Percentiles rank a stretch among this genome's conserved stretches.
Conservation (phyloP, 2,113 vertebrate genomes). For the Rhinichthys klamathensis region DNA sequence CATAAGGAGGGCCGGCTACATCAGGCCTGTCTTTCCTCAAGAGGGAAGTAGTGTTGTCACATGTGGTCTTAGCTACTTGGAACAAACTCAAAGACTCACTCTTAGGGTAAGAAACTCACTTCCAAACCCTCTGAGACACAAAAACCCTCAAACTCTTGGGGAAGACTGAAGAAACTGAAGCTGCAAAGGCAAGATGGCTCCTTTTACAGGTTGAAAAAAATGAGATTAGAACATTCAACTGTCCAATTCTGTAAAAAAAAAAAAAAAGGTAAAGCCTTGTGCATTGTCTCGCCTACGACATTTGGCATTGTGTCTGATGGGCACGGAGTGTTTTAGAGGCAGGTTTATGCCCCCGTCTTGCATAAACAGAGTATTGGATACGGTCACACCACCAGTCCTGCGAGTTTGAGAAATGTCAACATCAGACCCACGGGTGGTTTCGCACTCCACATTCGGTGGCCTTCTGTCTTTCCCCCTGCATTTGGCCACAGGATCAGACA, state of each 20-base stretch:
- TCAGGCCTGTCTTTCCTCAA: constrained; percentile 60
- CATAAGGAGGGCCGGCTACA: constrained; percentile 61
- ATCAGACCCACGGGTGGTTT: constrained; percentile 55
- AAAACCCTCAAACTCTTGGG: constrained; percentile 13
- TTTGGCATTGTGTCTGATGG: constrained; percentile 2
- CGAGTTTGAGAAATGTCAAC: constrained; percentile 60
- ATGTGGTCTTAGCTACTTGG: constrained; percentile 58
- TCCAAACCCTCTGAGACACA: constrained; percentile 32
- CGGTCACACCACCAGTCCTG: constrained; percentile 19
- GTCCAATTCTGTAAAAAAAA: background rate
- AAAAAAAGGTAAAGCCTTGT: background rate
- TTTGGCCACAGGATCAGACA: constrained; percentile 57
- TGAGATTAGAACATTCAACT: background rate
- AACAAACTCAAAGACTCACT: constrained; percentile 51
- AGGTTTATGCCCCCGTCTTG: constrained; percentile 35
- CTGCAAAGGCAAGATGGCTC: constrained; percentile 17
- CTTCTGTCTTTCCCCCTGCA: constrained; percentile 45
- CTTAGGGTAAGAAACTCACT: constrained; percentile 44
- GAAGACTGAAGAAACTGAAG: constrained; percentile 7
- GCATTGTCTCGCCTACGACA: background rate
- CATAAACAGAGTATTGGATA: constrained; percentile 54
- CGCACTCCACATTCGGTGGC: constrained; percentile 48
- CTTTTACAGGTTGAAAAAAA: background rate
- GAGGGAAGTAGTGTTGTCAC: constrained; percentile 61
- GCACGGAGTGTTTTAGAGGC: constrained; percentile 23